phyloP scores from a whole-genome alignment of 1,140 invertebrate genomes.

The Riptortus pedestris region DNA sequence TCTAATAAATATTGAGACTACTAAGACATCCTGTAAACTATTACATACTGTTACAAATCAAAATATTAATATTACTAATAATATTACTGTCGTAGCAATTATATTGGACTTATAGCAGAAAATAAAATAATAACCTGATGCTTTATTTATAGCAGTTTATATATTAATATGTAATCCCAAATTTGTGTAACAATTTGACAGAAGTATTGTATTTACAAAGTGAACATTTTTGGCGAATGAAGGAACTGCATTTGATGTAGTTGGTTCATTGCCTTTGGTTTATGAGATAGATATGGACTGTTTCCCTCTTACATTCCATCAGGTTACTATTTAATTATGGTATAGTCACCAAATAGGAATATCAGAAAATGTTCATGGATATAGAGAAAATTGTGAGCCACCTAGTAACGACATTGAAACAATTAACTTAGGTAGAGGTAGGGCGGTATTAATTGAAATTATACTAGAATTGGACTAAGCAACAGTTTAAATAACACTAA shows the following conservation, averaged over 20 bases:
- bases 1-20: slow-evolving; percentile 32
- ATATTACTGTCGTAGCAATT: slow-evolving; percentile 30
- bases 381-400: neutral
- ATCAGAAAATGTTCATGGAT: slow-evolving; percentile 12
- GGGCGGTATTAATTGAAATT: slow-evolving; percentile 1
- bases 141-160: slow-evolving; percentile 18
- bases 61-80: slow-evolving; percentile 31
- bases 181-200: neutral
- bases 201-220: neutral
- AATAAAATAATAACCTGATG: slow-evolving; percentile 29
- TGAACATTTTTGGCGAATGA: slow-evolving; percentile 11
- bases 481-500: slow-evolving; percentile 4
- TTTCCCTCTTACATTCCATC: slow-evolving; percentile 2
- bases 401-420: neutral
- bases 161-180: neutral
- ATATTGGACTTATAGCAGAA: slow-evolving; percentile 28
- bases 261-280: neutral
- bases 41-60: slow-evolving; percentile 31
- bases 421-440: slow-evolving; percentile 8
- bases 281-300: neutral
- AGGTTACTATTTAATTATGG: slow-evolving; percentile 11
- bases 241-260: no score
- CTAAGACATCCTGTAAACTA: slow-evolving; percentile 33
- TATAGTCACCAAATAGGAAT: slow-evolving; percentile 12
- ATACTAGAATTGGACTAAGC: slow-evolving; percentile 1